These are phyloP conservation scores for Megalurothrips usitatus DNA, from an alignment of 2,888 invertebrate species.

Conservation along the genomic window DNA sequence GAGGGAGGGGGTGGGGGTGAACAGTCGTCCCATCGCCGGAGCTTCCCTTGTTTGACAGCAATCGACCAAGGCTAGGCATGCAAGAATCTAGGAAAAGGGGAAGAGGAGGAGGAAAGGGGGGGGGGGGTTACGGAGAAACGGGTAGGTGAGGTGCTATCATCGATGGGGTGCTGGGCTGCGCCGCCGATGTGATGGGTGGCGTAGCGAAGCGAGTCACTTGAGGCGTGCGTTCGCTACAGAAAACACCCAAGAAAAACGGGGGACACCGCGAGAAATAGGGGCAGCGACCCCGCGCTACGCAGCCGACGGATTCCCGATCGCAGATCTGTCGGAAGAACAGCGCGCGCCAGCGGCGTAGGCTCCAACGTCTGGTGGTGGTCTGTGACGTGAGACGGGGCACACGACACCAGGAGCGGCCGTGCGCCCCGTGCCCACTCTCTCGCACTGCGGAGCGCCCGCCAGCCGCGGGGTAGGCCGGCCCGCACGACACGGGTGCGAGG, in stretches of 20 bases:
- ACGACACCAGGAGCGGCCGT: no score
- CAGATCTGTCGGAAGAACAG: no score
- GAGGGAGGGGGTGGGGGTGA: background rate
- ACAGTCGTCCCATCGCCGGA: constrained; percentile 8
- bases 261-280: background rate
- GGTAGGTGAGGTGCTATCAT: no score
- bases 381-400: no score
- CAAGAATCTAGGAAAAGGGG: background rate
- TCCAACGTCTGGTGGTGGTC: no score
- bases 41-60: constrained; percentile 25
- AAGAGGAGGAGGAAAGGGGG: background rate
- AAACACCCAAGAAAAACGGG: background rate
- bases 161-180: background rate
- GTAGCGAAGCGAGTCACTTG: background rate
- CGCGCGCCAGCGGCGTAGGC: no score
- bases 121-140: background rate
- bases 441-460: no score
- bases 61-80: constrained; percentile 5
- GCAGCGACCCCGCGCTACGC: no score
- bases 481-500: no score
- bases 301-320: no score
- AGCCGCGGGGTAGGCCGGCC: no score
- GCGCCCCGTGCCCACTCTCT: no score
- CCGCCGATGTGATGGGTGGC: background rate
- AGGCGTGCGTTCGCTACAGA: background rate